A percentile compares a stretch with the other conserved stretches of the same genome.
Conservation (phyloP, 2,797 vertebrate genomes). For the Scyliorhinus canicula region DNA sequence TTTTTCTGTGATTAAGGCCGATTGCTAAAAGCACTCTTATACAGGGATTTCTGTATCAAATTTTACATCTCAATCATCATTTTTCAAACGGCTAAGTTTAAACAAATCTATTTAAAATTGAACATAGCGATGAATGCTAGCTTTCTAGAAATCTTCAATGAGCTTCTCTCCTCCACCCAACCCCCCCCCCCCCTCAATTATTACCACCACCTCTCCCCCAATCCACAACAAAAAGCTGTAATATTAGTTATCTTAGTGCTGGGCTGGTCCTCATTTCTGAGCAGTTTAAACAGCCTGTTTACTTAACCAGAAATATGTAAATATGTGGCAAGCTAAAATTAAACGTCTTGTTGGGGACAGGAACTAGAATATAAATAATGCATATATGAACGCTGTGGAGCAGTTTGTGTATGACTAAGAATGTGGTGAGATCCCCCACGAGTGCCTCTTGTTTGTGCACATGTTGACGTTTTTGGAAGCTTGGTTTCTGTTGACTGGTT, state of each 20-base stretch:
- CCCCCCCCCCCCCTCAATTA: no score
- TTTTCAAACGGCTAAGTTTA: background rate
- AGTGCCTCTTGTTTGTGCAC: background rate
- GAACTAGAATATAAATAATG: background rate
- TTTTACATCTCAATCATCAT: background rate
- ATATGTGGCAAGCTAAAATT: background rate
- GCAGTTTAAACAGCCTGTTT: background rate
- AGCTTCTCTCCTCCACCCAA: background rate
- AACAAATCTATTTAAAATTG: no score
- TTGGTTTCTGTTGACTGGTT: background rate
- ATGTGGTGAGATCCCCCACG: background rate
- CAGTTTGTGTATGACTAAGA: background rate
- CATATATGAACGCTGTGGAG: background rate
- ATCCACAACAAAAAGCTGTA: background rate
- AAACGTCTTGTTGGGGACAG: background rate
- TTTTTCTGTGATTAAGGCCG: background rate
- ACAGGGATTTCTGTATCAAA: background rate
- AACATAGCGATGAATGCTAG: background rate
- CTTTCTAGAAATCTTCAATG: background rate
- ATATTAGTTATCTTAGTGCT: background rate
- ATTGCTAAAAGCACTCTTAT: background rate
- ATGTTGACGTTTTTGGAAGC: background rate
- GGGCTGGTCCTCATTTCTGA: background rate
- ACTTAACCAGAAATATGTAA: background rate
- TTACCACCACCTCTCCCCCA: no score